A percentile compares a stretch with the other conserved stretches of the same genome.
Conservation (phyloP, 2,888 invertebrate genomes). For the Antheraea yamamai region DNA sequence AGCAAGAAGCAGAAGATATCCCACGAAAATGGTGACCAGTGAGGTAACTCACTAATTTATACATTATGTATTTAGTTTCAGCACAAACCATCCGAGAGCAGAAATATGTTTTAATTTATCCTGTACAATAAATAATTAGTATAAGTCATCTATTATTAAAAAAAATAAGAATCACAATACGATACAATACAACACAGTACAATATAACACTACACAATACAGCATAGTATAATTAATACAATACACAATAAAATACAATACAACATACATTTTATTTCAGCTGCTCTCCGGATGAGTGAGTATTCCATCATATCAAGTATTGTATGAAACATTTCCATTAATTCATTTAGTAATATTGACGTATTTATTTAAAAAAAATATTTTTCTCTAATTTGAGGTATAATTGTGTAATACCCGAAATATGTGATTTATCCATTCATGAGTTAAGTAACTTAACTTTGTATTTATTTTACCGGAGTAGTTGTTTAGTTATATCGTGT, state of each 20-base stretch:
- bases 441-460: constrained; percentile 20
- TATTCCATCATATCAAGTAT: constrained; percentile 4
- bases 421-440: constrained; percentile 30
- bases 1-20: constrained; percentile 61
- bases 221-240: too few relatives aligned
- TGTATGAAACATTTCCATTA: constrained; percentile 9
- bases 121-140: neutral
- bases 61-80: neutral
- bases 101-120: neutral
- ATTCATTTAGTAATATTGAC: constrained; percentile 3
- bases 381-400: constrained; percentile 25
- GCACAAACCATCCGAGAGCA: constrained; percentile 2
- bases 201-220: too few relatives aligned
- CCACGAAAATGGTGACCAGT: constrained; percentile 64
- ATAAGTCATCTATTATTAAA: neutral
- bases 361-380: neutral
- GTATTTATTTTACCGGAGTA: constrained; percentile 18
- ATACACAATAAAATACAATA: too few relatives aligned
- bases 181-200: too few relatives aligned
- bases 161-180: neutral
- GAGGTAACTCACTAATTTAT: neutral
- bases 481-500: constrained; percentile 3
- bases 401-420: constrained; percentile 33
- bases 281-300: neutral
- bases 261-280: neutral